Evolutionary conservation across 2,113 vertebrate species (phyloP), one percentile per base, ranked within the genome.

Genomic region (Cyanocitta stelleri): DNA sequence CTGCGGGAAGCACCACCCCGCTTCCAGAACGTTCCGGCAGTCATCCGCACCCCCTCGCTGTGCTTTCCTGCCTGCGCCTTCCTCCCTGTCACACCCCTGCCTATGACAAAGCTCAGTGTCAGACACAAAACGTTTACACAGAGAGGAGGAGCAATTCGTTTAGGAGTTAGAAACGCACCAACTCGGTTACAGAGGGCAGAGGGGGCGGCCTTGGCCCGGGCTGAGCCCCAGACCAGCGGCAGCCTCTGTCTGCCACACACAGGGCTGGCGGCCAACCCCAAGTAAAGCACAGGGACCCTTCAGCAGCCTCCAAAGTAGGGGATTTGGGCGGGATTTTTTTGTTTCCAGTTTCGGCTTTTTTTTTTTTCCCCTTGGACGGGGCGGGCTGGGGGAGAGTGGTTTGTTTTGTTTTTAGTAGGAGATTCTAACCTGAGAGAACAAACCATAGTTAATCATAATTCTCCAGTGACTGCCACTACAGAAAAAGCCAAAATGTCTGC

Each of bases 21-120:
- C 63, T 97, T 97, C 96, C 72, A 97, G 96, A 97, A 97, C 39
- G 2, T 96, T 97, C 96, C 1, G 9, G 29, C 51, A 8, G 68
- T 17, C 84, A 75, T 54, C 63, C 85, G 5, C 68, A 30, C 21
- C 66, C 63, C 58, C 44, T 15, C 9, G 35, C 35, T 39, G 11
- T 2, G 7, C 29, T 27, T 22, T 22, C 39, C 49, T 26, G 35
- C 20, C 51, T 9, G 22, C 23, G 7, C 62, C 39, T 29, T 17
- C 41, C 7, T 56, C 10, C 13, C 58, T 62, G 43, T 44, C 17
- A 12, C 54, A 21, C 48, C 62, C 3, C 49, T 5, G 12, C 20
- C 21, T 35, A 6, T 2, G 32, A 49, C 23, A 91, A 20, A 72
- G 30, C 54, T 32, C 3, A 1, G 37, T 76, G 59, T 21, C 62